Evolutionary conservation across 1,140 invertebrate genomes (phyloP).

Genomic region (Panagrolaimus sp.): DNA sequence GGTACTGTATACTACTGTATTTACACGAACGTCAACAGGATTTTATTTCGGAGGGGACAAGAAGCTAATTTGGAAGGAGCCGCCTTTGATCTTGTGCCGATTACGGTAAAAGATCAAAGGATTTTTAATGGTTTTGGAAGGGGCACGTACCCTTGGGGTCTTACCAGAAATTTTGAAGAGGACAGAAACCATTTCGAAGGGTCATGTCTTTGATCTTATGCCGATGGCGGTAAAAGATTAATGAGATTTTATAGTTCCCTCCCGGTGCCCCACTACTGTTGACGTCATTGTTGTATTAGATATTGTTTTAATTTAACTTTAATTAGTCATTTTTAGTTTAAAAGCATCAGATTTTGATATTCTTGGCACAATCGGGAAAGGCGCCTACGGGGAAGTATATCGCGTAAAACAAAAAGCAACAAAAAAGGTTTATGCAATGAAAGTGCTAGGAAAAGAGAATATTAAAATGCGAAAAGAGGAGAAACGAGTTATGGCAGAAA

Average conservation of each 20-base stretch:
- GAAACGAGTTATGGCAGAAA: slow-evolving; percentile 70
- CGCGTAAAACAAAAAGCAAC: slow-evolving; percentile 65
- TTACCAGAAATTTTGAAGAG: too few species aligned
- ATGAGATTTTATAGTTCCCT: slow-evolving; percentile 37
- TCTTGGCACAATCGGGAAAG: slow-evolving; percentile 68
- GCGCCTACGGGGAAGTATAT: slow-evolving; percentile 64
- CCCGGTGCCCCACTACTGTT: too few species aligned
- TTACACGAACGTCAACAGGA: too few species aligned
- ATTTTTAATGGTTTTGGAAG: too few species aligned
- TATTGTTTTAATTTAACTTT: slow-evolving; percentile 2
- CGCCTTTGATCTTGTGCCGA: too few species aligned
- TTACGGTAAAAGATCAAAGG: too few species aligned
- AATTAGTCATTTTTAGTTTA: slow-evolving; percentile 60
- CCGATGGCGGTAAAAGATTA: slow-evolving; percentile 49
- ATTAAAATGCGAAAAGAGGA: slow-evolving; percentile 68
- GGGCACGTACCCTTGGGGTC: too few species aligned
- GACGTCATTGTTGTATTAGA: too few species aligned
- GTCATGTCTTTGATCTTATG: too few species aligned
- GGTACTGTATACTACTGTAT: slow-evolving; percentile 30
- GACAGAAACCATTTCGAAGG: too few species aligned
- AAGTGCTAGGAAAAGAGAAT: slow-evolving; percentile 64
- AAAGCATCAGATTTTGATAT: slow-evolving; percentile 69
- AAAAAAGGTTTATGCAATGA: slow-evolving; percentile 67
- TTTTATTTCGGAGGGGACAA: too few species aligned
- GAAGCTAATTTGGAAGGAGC: too few species aligned